A percentile compares a stretch with the other conserved stretches of the same genome.
These are phyloP conservation scores for Chrysolina americana DNA, from an alignment of 2,888 invertebrate species.

Conservation along the genomic window DNA sequence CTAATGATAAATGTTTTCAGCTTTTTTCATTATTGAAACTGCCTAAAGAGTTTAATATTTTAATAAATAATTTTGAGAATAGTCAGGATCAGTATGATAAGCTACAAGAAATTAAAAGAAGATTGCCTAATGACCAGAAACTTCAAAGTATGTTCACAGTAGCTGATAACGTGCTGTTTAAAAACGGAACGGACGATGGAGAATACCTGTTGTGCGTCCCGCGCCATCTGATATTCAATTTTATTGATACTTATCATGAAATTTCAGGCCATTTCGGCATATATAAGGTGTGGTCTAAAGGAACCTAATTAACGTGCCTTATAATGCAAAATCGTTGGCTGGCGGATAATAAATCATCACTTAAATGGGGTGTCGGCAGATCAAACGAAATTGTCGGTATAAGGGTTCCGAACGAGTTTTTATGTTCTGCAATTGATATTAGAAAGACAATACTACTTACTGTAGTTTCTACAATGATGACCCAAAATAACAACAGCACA, in stretches of 20 bases:
- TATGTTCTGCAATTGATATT: too few relatives aligned
- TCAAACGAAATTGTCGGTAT: too few relatives aligned
- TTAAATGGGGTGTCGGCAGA: too few relatives aligned
- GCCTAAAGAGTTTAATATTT: background rate
- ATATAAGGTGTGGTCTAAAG: background rate
- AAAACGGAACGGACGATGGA: background rate
- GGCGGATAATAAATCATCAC: too few relatives aligned
- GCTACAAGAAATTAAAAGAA: background rate
- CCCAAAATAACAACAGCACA: too few relatives aligned
- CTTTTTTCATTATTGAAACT: background rate
- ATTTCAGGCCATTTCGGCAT: background rate
- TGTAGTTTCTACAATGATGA: background rate
- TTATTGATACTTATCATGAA: background rate
- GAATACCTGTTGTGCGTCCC: background rate
- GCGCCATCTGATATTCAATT: background rate
- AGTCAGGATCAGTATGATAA: conserved; percentile 9
- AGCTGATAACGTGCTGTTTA: too few relatives aligned
- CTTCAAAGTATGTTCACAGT: too few relatives aligned
- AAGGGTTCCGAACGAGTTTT: too few relatives aligned
- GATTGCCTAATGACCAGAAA: too few relatives aligned
- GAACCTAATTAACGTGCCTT: too few relatives aligned
- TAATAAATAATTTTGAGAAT: background rate
- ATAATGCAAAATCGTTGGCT: too few relatives aligned
- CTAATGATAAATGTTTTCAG: background rate
- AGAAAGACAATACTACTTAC: too few relatives aligned